Evolutionary conservation across 2,113 vertebrate species (phyloP).

Genomic region (Manacus vitellinus): DNA sequence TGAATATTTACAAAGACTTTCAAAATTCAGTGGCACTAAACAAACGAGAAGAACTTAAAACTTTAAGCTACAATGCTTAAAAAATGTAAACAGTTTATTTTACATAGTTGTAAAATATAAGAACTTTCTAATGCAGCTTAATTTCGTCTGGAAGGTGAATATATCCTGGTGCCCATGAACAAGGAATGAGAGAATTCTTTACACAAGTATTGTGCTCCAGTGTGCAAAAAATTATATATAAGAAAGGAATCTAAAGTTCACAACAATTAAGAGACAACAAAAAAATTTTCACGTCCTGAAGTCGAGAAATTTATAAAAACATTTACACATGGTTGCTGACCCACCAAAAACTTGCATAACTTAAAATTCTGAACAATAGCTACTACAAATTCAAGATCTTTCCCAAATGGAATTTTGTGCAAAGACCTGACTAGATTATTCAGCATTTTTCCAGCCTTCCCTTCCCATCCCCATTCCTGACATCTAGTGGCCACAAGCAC

Average conservation of each 20-base stretch:
- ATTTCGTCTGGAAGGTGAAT: conserved; percentile 69
- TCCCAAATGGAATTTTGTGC: conserved; percentile 66
- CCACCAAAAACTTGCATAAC: conserved; percentile 71
- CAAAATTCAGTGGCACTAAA: conserved; percentile 75
- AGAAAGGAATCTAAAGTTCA: conserved; percentile 73
- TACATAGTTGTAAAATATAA: conserved; percentile 80
- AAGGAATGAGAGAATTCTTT: conserved; percentile 80
- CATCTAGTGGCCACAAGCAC: conserved; percentile 53
- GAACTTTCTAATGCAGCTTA: conserved; percentile 75
- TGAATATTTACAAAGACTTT: conserved; percentile 80
- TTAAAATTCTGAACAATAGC: conserved; percentile 60
- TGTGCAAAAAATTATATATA: conserved; percentile 76
- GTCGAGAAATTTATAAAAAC: conserved; percentile 79
- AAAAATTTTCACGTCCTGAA: conserved; percentile 62
- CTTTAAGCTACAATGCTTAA: conserved; percentile 81
- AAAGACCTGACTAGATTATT: conserved; percentile 30
- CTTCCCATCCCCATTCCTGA: not conserved
- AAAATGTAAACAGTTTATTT: conserved; percentile 85
- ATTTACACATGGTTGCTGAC: conserved; percentile 74
- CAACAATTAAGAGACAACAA: conserved; percentile 74
- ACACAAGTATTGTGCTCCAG: conserved; percentile 80
- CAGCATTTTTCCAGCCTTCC: conserved; percentile 1
- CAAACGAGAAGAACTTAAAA: conserved; percentile 66
- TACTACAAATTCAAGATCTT: conserved; percentile 64
- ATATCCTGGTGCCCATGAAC: conserved; percentile 71